A percentile compares a stretch with the other conserved stretches of the same genome.
phyloP scores from a whole-genome alignment of 2,113 vertebrate genomes.

The crab-eating macaque (Macaca fascicularis) region T2T-MFA8v1.1 NC_088377.1:19430001-19430500 shows the following conservation, averaged over 20 bases:
- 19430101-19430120: not conserved
- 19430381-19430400: not conserved
- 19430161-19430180: not conserved
- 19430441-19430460: not conserved
- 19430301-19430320: not conserved
- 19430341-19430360: not conserved
- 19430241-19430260: not conserved
- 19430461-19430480: rapidly evolving
- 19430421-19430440: not conserved
- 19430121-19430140: not conserved
- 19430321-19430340: not conserved
- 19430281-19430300: not conserved
- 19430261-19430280: not conserved
- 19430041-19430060: not conserved
- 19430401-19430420: not conserved
- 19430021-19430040: not conserved
- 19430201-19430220: not conserved
- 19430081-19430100: not conserved
- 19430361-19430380: not conserved
- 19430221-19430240: not conserved
- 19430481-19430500: not conserved
- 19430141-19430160: not conserved
- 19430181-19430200: not conserved
- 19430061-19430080: not conserved
- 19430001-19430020: not conserved